Evolutionary conservation across 1,140 invertebrate species (phyloP).

Genomic region (Drosophila pandora): DNA sequence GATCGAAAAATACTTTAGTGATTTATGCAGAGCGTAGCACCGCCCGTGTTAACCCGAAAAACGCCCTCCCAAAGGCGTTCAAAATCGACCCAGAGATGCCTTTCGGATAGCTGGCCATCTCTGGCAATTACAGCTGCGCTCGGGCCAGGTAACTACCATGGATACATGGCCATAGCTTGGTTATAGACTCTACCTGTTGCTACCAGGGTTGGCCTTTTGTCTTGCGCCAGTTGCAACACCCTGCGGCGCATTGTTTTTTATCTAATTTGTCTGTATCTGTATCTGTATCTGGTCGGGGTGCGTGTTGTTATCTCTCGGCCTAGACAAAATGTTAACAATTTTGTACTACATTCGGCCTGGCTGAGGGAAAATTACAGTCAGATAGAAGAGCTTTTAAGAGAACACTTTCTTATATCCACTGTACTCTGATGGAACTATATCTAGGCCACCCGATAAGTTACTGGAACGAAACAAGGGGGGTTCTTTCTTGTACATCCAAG

Average conservation of each 20-base stretch:
- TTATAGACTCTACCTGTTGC: constrained; percentile 56
- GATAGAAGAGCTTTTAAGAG: too few relatives aligned
- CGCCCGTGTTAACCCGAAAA: constrained; percentile 20
- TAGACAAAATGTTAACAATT: constrained; percentile 58
- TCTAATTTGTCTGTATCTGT: constrained; percentile 51
- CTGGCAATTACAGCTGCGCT: constrained; percentile 65
- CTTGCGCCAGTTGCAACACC: constrained; percentile 68
- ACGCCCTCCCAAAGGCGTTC: constrained; percentile 49
- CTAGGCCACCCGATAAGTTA: constrained; percentile 57
- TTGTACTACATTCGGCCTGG: constrained; percentile 28
- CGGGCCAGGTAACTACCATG: constrained; percentile 42
- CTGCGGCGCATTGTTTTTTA: constrained; percentile 46
- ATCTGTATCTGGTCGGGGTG: constrained; percentile 38
- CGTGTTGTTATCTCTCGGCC: constrained; percentile 22
- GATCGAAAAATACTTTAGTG: constrained; percentile 21
- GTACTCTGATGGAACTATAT: not conserved
- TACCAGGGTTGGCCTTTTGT: constrained; percentile 45
- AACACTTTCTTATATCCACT: too few relatives aligned
- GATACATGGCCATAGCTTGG: not conserved
- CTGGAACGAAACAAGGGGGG: not conserved
- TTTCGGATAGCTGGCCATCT: constrained; percentile 27
- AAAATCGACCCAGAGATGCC: constrained; percentile 64
- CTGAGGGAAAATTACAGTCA: not conserved
- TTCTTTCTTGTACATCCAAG: not conserved
- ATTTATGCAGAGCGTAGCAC: constrained; percentile 41